Evolutionary conservation across 2,888 invertebrate genomes (phyloP), one percentile per base, ranked within the genome.

Genomic region (Eristalinus sepulchralis): DNA sequence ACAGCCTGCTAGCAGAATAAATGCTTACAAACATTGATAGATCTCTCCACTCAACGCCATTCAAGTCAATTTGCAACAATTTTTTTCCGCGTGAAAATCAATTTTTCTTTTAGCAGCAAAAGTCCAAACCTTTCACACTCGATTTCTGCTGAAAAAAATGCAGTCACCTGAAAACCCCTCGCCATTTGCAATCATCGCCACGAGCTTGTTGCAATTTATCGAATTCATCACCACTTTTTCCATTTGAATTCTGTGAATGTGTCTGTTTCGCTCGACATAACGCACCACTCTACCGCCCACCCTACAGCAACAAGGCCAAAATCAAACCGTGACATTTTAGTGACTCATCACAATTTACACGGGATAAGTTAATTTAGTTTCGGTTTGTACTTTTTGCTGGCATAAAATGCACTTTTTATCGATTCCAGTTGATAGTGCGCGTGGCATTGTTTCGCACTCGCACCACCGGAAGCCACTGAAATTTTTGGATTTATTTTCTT

Each of bases 291-390:
- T 17, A 8, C 17, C 47, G 17, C 47, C 17, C 47, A 17, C 6
- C 5, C 1, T 17, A 47, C 17, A 47, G 47, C 47, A 27, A 34
- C 34, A 8, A 34, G 10, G 9, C 1, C 4, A 39, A 13, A 17
- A 47, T 1, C 47, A 17, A 47, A 47, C 53, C 72, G 63, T 73
- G 72, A 55, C 34, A 34, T 73, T 63, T 11, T 53, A 53, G 33
- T 47, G 34, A 73, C 53, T 63, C 63, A 55, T 34, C 72, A 62
- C 62, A 39, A 47, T 62, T 70, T 39, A 59, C 36, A 39, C 39
- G 20, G n/a, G n/a, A 22, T 22, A 22, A 4, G n/a, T 34, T 73
- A 63, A 73, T 63, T 53, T 5, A 34, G 33, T 63, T 55, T 53
- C 33, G 53, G 6, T 17, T 33, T 72, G 59, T 53, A 9, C 47